A percentile compares a stretch with the other conserved stretches of the same genome.
phyloP scores from a whole-genome alignment of 2,797 vertebrate genomes.

The Neomorphus geoffroyi region DNA sequence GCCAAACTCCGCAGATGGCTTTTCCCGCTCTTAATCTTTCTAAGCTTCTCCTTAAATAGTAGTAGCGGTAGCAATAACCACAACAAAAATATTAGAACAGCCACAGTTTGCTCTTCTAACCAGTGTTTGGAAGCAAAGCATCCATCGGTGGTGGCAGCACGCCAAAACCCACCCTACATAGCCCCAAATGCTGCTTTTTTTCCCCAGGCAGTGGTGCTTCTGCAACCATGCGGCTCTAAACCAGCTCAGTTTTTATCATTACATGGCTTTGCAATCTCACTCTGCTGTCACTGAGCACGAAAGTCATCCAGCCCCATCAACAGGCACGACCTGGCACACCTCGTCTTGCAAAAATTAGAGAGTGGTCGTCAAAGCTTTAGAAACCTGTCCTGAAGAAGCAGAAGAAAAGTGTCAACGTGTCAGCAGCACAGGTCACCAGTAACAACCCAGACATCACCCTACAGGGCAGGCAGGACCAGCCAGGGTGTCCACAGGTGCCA shows the following conservation, averaged over 20 bases:
- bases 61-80: neutral
- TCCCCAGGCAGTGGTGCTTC: neutral
- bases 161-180: neutral
- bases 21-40: neutral
- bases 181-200: neutral
- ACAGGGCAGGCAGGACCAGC: neutral
- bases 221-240: fast-evolving
- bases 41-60: neutral
- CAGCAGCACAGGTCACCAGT: neutral
- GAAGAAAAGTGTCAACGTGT: neutral
- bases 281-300: neutral
- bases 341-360: neutral
- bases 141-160: neutral
- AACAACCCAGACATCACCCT: neutral
- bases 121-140: neutral
- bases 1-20: conserved; percentile 33
- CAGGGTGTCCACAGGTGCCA: fast-evolving
- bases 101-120: neutral
- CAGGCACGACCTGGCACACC: neutral
- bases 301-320: neutral
- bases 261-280: neutral
- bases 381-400: neutral
- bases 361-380: neutral
- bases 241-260: neutral
- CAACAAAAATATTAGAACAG: neutral